These are phyloP conservation scores for Falco naumanni DNA, from an alignment of 2,797 vertebrate genomes.

Conservation along the genomic window DNA sequence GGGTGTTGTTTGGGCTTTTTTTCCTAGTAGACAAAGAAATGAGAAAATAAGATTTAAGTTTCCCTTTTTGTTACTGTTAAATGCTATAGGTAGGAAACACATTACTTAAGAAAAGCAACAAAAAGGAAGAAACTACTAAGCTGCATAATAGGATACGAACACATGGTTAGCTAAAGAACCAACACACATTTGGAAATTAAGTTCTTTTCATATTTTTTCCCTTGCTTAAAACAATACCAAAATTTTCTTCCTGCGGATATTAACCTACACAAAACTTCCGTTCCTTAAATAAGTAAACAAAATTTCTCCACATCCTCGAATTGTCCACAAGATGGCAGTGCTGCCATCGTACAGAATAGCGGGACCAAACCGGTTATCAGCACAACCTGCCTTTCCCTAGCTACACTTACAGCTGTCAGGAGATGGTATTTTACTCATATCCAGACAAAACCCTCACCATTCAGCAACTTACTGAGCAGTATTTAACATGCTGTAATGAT, in stretches of 20 bases:
- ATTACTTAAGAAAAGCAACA: neutral
- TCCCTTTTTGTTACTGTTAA: neutral
- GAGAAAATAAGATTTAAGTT: neutral
- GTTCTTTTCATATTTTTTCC: neutral
- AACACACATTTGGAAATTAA: neutral
- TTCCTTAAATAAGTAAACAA: neutral
- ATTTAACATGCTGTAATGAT: neutral
- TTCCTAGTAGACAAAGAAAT: neutral
- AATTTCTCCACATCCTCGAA: neutral
- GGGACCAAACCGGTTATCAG: neutral
- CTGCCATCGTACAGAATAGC: neutral
- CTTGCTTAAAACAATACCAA: neutral
- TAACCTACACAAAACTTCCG: fast-evolving
- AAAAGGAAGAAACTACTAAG: neutral
- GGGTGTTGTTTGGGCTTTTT: fast-evolving
- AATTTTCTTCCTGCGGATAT: neutral
- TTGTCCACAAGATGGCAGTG: conserved; percentile 65
- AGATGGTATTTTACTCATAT: neutral
- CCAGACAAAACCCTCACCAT: neutral
- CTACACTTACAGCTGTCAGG: neutral
- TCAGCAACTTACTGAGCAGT: neutral
- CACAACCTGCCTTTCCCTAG: neutral
- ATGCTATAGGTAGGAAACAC: neutral
- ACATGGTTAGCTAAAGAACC: neutral
- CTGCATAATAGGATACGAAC: neutral